Evolutionary conservation across 2,888 invertebrate genomes (phyloP).

Genomic region (Phyllotreta cruciferae): DNA sequence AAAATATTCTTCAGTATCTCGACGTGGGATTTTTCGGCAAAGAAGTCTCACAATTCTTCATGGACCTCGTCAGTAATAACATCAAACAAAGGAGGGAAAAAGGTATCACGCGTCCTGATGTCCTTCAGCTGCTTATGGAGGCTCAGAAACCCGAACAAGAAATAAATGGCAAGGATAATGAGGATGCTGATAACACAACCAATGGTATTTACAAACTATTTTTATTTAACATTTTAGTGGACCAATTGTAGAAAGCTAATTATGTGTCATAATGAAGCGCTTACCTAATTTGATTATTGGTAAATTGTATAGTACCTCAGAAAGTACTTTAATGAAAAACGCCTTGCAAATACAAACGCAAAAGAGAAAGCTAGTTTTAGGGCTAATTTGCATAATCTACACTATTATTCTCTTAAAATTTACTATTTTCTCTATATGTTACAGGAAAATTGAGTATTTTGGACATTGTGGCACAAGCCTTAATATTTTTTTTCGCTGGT

Average conservation of each 20-base stretch:
- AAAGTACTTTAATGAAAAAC: no score
- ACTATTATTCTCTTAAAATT: no score
- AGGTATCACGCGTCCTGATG: conserved; percentile 49
- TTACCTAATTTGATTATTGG: no score
- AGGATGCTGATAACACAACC: conserved; percentile 49
- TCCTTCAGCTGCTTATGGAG: conserved; percentile 66
- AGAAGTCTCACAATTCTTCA: conserved; percentile 40
- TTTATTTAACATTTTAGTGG: conserved; percentile 50
- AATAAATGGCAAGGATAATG: conserved; percentile 41
- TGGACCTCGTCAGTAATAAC: conserved; percentile 38
- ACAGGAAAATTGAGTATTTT: conserved; percentile 33
- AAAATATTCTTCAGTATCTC: conserved; percentile 17
- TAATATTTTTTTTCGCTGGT: conserved; percentile 64
- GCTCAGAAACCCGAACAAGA: conserved; percentile 52
- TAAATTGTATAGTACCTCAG: no score
- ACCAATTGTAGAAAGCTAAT: no score
- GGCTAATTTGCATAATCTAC: no score
- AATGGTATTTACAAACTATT: conserved; percentile 41
- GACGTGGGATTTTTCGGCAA: conserved; percentile 23
- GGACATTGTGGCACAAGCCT: conserved; percentile 65
- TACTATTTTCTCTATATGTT: no score
- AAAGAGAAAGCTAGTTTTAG: no score
- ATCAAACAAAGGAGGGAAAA: conserved; percentile 45
- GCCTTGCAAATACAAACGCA: no score
- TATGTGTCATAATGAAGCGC: no score